Percentiles rank a stretch among this genome's conserved stretches.
Evolutionary conservation across 2,888 invertebrate genomes (phyloP).

Genomic region (Diachrysia chrysitis): DNA sequence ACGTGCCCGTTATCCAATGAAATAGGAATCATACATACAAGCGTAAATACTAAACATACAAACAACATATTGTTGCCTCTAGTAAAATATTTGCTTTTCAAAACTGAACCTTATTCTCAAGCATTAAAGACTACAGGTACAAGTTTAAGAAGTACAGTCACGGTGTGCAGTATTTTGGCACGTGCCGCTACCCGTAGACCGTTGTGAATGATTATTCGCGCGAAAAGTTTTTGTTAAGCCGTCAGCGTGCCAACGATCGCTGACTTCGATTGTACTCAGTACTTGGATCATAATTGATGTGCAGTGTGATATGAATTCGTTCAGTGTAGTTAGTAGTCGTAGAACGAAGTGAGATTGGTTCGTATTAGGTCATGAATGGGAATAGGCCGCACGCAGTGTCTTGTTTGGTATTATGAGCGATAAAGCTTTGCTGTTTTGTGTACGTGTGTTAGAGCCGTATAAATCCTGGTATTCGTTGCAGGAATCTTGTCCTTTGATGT

Average conservation of each 20-base stretch:
- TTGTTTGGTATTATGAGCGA: slow-evolving; percentile 10
- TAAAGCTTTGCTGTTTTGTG: slow-evolving; percentile 14
- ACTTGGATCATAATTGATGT: slow-evolving; percentile 70
- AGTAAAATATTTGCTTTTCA: slow-evolving; percentile 1
- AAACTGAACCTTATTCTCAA: slow-evolving; percentile 30
- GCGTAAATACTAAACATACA: slow-evolving; percentile 47
- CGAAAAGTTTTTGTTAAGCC: slow-evolving; percentile 62
- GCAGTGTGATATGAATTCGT: slow-evolving; percentile 72
- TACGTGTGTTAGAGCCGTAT: slow-evolving; percentile 10
- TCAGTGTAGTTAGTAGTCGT: slow-evolving; percentile 58
- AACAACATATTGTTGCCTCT: slow-evolving; percentile 16
- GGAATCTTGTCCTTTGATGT: neutral
- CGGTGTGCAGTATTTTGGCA: slow-evolving; percentile 57
- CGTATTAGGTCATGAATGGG: slow-evolving; percentile 47
- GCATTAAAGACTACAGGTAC: slow-evolving; percentile 5
- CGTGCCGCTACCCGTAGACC: slow-evolving; percentile 50
- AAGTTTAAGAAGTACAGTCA: slow-evolving; percentile 24
- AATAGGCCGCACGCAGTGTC: slow-evolving; percentile 26
- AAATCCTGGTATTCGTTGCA: slow-evolving; percentile 13
- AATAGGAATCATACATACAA: slow-evolving; percentile 55
- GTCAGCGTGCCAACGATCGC: slow-evolving; percentile 60
- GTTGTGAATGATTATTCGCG: slow-evolving; percentile 59
- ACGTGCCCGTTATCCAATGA: slow-evolving; percentile 45
- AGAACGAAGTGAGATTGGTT: slow-evolving; percentile 47
- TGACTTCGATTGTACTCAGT: slow-evolving; percentile 61